Conservation (phyloP, 2,113 vertebrate species). For the Potamarius usumacintae region DNA sequence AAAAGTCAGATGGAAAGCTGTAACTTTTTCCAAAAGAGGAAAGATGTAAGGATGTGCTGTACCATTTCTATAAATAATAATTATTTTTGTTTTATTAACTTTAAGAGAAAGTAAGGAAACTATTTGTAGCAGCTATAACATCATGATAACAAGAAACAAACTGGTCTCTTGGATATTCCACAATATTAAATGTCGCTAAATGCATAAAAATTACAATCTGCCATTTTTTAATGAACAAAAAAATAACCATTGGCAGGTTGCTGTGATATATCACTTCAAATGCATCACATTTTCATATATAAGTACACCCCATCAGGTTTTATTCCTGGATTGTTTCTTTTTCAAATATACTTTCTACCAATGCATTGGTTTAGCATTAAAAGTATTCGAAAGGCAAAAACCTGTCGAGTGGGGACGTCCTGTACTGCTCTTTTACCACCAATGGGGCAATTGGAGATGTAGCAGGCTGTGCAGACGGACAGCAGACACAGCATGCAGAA, state of each 20-base stretch:
- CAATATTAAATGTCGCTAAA: not conserved
- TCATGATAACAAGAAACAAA: not conserved
- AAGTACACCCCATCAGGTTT: not conserved
- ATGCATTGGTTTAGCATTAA: not conserved
- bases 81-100: not conserved
- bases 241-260: not conserved
- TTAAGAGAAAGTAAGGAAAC: not conserved
- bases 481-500: constrained; percentile 75
- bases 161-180: not conserved
- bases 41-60: not conserved
- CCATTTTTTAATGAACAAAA: not conserved
- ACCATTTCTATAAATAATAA: not conserved
- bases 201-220: not conserved
- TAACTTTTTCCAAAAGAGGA: not conserved
- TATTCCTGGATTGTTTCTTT: not conserved
- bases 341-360: not conserved
- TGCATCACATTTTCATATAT: not conserved
- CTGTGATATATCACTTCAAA: not conserved
- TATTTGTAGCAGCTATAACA: not conserved
- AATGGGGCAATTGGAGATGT: constrained; percentile 87
- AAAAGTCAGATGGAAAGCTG: not conserved
- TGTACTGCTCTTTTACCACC: constrained; percentile 78
- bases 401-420: constrained; percentile 75
- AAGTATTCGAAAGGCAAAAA: constrained; percentile 43
- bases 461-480: constrained; percentile 79